Base-by-base conservation (phyloP, 2,797 vertebrate species). In the Streptopelia turtur region DNA sequence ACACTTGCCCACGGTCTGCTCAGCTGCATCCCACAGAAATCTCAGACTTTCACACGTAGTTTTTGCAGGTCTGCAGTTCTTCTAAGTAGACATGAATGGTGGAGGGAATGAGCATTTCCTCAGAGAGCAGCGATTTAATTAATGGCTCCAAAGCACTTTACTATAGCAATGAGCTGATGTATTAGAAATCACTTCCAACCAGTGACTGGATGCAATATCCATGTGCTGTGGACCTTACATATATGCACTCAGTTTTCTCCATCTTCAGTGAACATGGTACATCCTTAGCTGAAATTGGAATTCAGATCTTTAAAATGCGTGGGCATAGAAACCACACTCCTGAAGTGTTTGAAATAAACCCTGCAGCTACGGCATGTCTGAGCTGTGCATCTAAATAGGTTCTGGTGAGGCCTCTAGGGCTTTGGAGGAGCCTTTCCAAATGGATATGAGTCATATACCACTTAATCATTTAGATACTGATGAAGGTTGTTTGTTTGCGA, bases 1-100 rank as follows among this genome's bases (percentile, higher is more conserved):
- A 69, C 94, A 92, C 93, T 92, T 95, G 81, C 93, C 94, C 93
- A 97, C 93, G 0, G 50, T 85, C 75, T 95, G 90, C 83, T 90
- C 0, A 1, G 64, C 88, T 95, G 3, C 92, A 63, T 85, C 95
- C 93, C 86, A 89, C 95, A 72, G 75, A 85, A 83, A 75, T 61
- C 68, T 87, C 65, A 65, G 86, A 13, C 83, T 87, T 80, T 83
- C 86, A 78, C 83, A 83, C 28, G 5, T 2, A 60, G 81, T 41
- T 82, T 83, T 83, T 86, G 49, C 9, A 3, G 92, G 60, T 84
- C 75, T 93, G 71, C 35, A 78, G 74, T 64, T 84, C 81, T 59
- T 76, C 49, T 53, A 70, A 43, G 87, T 50, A 92, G 57, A 87
- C 16, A 8, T 71, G 71, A 93, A 49, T 65, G 81, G 75, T 70